Conservation (phyloP, 1,140 invertebrate species). For the Hypothenemus hampei region DNA sequence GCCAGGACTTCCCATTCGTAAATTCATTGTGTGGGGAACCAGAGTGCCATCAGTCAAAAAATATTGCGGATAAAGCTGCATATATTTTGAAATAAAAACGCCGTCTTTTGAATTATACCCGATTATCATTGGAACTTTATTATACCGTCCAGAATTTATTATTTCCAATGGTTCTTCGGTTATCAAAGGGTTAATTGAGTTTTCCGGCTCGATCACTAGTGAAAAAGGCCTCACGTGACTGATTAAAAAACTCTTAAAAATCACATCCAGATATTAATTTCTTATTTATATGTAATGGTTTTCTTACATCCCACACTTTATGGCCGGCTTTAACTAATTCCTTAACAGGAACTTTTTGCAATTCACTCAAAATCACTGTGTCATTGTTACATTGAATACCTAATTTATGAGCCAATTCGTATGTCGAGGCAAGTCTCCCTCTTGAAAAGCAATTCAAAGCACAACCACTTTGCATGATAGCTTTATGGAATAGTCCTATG, state of each 20-base stretch:
- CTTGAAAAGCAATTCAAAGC: conserved; percentile 26
- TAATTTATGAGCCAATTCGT: conserved; percentile 21
- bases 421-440: conserved; percentile 1
- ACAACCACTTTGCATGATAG: conserved; percentile 55
- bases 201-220: conserved; percentile 48
- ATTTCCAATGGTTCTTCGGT: conserved; percentile 49
- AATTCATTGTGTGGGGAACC: conserved; percentile 46
- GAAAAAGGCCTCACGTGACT: conserved; percentile 46
- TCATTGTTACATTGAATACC: conserved; percentile 14
- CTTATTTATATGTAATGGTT: not conserved
- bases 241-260: conserved; percentile 41
- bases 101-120: conserved; percentile 47
- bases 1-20: conserved; percentile 44
- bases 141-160: conserved; percentile 39
- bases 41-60: conserved; percentile 7
- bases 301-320: conserved; percentile 11
- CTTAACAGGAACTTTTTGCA: conserved; percentile 12
- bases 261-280: not conserved
- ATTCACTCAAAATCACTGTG: conserved; percentile 12
- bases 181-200: conserved; percentile 44
- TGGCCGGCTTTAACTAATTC: conserved; percentile 2
- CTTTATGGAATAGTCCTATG: conserved; percentile 52
- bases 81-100: conserved; percentile 44
- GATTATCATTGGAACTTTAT: conserved; percentile 52
- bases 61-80: conserved; percentile 43